Evolutionary conservation across 2,797 vertebrate genomes (phyloP), one percentile per base, ranked within the genome.

Genomic region (Danio aesculapii): DNA sequence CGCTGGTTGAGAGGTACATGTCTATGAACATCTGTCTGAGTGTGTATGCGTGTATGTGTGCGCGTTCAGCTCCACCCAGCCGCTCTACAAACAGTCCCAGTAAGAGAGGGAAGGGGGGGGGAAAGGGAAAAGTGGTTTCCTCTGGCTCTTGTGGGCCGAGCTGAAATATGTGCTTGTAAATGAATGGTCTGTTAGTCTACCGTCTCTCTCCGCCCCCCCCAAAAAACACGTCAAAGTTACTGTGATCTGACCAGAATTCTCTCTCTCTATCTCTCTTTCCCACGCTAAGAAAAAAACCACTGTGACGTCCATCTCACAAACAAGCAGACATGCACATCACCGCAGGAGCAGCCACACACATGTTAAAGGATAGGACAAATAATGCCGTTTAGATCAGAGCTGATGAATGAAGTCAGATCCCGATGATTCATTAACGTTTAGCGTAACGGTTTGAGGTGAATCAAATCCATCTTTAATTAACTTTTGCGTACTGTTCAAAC

Each of bases 1-100:
- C 85, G 81, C 85, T 86, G 83, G 85, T 86, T 70, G 85, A 86
- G 78, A 83, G 83, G 81, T 86, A 86, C 85, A 86, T 86, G 70
- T 86, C 83, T 84, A 73, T 68, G 69, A 71, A 58, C 50, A 47
- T 63, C 57, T 77, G 73, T 79, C 64, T 72, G 55, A 49, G 43
- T 55, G 68, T 75, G 84, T 39, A 71, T 75, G 84, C 16, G 70
- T 67, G 76, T 62, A 67, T 58, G 30, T 30, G 76, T 41, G 77
- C 17, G 74, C 77, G 53, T 50, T 52, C 64, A 75, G 68, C 85
- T 86, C 85, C 85, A 84, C 85, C 85, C 85, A 84, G 77, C 70
- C 47, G 64, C 77, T 83, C 81, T 86, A 78, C 75, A 84, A 81
- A 83, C 83, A 83, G 77, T 79, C 77, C 74, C 59, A 77, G 64